A percentile compares a stretch with the other conserved stretches of the same genome.
These are phyloP conservation scores for Gonocerus acuteangulatus DNA, from an alignment of 2,888 invertebrate species.

Conservation along the genomic window DNA sequence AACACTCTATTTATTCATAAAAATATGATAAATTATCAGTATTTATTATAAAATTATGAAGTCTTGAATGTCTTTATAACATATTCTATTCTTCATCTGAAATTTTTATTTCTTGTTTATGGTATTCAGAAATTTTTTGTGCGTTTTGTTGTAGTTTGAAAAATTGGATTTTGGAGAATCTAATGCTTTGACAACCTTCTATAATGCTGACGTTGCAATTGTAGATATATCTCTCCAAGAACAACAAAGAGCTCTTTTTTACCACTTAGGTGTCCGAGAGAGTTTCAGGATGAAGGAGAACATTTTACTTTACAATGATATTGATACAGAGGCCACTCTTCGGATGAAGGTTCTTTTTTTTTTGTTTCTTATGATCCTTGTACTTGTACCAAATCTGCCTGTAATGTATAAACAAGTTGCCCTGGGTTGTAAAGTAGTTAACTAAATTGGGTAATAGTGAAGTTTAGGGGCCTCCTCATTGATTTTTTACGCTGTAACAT, in stretches of 20 bases:
- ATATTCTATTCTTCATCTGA: no score
- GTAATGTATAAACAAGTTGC: not conserved
- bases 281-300: conserved; percentile 96
- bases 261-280: conserved; percentile 94
- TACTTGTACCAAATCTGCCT: no score
- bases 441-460: not conserved
- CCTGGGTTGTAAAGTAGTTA: no score
- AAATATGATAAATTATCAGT: no score
- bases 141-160: conserved; percentile 66
- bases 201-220: conserved; percentile 95
- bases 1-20: no score
- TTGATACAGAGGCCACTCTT: conserved; percentile 76
- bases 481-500: no score
- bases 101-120: no score
- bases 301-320: conserved; percentile 80
- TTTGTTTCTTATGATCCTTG: not conserved
- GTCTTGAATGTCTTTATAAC: no score
- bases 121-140: not conserved
- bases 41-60: no score
- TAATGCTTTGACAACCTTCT: conserved; percentile 88
- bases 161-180: conserved; percentile 96
- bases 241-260: conserved; percentile 89
- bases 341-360: conserved; percentile 63
- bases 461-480: no score
- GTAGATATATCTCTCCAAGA: conserved; percentile 86